Conservation (phyloP, 2,797 vertebrate species). For the Cynopterus sphinx region DNA sequence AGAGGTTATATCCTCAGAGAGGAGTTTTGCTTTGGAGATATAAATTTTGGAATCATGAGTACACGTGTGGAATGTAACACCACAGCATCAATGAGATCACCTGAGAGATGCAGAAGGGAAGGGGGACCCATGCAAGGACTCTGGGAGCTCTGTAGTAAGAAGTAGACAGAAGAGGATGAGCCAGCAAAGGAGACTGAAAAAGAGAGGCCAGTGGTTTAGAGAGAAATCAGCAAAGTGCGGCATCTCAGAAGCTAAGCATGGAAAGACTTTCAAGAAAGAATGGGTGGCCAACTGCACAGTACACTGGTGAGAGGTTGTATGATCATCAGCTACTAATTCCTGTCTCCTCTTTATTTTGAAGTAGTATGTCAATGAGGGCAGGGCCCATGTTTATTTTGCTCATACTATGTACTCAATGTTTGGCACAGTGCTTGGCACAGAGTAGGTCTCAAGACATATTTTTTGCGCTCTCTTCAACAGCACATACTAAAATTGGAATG, state of each 20-base stretch:
- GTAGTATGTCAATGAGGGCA: neutral
- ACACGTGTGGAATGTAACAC: neutral
- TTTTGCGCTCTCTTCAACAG: too few species aligned
- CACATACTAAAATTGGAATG: too few species aligned
- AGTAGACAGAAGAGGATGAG: neutral
- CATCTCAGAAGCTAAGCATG: neutral
- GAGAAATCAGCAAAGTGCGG: neutral
- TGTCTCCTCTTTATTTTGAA: neutral
- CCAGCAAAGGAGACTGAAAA: neutral
- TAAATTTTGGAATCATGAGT: neutral
- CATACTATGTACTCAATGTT: neutral
- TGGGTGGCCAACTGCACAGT: fast-evolving
- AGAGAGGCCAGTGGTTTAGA: neutral
- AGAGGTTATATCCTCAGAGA: neutral
- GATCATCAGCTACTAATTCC: neutral
- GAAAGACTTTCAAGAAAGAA: neutral
- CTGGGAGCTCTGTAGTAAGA: neutral
- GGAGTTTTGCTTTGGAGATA: neutral
- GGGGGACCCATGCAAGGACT: neutral
- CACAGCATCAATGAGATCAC: neutral
- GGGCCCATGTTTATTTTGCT: neutral
- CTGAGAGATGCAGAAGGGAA: neutral
- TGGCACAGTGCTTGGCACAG: neutral
- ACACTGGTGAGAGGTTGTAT: neutral
- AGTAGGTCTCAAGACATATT: neutral